phyloP scores from a whole-genome alignment of 2,888 invertebrate species.

The Lasioglossum figueresi region DNA sequence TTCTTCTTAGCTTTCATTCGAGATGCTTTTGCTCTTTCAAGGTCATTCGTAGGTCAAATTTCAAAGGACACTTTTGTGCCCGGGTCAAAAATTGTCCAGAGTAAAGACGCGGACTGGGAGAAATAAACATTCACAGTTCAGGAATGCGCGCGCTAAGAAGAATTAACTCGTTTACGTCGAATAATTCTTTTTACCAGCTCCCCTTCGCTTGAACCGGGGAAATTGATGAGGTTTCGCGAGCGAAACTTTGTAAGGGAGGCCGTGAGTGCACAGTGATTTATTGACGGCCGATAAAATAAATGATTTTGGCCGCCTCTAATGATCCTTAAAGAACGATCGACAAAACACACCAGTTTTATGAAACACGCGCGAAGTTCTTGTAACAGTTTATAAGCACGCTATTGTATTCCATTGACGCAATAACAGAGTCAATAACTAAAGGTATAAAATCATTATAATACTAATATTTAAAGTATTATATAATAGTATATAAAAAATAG shows the following conservation, averaged over 20 bases:
- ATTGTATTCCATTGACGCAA: background rate
- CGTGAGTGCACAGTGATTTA: slow-evolving; percentile 40
- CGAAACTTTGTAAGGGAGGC: slow-evolving; percentile 34
- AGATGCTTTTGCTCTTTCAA: background rate
- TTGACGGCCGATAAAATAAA: slow-evolving; percentile 37
- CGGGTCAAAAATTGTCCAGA: background rate
- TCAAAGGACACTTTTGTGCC: background rate
- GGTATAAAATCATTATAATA: too few species aligned
- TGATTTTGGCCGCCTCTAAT: slow-evolving; percentile 30
- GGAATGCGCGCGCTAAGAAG: slow-evolving; percentile 9
- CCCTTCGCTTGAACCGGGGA: slow-evolving; percentile 12
- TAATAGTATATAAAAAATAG: too few species aligned
- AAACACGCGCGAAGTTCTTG: background rate
- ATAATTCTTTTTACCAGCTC: slow-evolving; percentile 11
- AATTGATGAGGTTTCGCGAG: slow-evolving; percentile 48
- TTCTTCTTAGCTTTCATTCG: background rate
- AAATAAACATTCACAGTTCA: slow-evolving; percentile 25
- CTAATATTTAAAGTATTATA: too few species aligned
- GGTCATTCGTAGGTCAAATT: background rate
- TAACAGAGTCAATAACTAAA: too few species aligned
- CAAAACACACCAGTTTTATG: background rate
- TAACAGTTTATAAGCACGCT: background rate
- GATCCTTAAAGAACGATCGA: slow-evolving; percentile 16
- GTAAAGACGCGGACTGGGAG: background rate
- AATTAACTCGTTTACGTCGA: slow-evolving; percentile 46